Evolutionary conservation across 2,888 invertebrate species (phyloP), one percentile per base, ranked within the genome.

Genomic region (Epinotia ramella): DNA sequence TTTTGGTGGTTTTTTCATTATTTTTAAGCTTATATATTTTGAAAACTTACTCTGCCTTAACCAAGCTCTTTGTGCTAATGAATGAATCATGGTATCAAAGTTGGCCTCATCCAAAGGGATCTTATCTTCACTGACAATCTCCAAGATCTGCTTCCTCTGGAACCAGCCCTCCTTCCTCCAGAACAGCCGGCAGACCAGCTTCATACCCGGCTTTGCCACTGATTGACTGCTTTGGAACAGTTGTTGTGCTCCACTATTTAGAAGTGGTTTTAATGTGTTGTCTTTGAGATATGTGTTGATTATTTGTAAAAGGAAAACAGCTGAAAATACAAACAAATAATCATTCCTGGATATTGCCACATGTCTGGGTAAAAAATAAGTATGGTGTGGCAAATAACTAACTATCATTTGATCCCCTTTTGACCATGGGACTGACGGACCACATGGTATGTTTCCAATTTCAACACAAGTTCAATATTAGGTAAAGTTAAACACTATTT

Each of bases 111-210:
- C 84, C n/a, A 84, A 63, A 6, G 71, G 24, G 11, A 68, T 76
- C 46, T 80, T 80, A 3, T 80, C 80, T 28, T 78, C 81, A 63
- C 20, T 77, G 18, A 81, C 80, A 7, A 91, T 89, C 24, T 84
- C 78, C 18, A 78, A 72, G 2, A 91, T 78, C 57, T 87, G 80
- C 0, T 87, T 83, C 5, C 75, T 75, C 59, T 83, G 85, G 74
- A 88, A 91, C 94, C 94, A 95, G 12, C 84, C 81, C 0, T 84
- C 82, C 73, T 88, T 86, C 7, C 89, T 82, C 94, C 94, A 94
- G 78, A 88, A 94, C 57, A 94, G 78, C 3, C 93, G 82, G 79
- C 93, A 93, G 1, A 93, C 84, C 2, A 93, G 76, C 67, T 82
- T 84, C 81, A 89, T 84, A 0, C 89, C 89, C 0, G 88, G 88